Conservation (phyloP, 2,888 invertebrate genomes). For the Arge pagana region DNA sequence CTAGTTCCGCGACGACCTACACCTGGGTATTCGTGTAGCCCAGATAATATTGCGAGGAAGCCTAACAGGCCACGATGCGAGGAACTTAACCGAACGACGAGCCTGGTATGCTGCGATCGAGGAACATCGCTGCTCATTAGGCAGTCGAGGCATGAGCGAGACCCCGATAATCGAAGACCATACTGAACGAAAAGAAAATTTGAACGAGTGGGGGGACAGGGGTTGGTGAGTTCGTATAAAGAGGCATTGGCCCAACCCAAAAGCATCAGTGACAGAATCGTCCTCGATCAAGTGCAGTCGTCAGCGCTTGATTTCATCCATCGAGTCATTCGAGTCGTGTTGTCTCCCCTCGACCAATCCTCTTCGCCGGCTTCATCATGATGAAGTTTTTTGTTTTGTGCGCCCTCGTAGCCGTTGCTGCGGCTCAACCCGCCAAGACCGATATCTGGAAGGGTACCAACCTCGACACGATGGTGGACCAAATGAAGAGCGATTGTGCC, state of each 20-base stretch:
- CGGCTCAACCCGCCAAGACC: constrained; percentile 67
- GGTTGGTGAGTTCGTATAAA: constrained; percentile 50
- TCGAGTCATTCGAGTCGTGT: constrained; percentile 29
- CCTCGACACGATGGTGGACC: constrained; percentile 75
- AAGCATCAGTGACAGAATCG: constrained; percentile 52
- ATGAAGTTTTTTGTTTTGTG: constrained; percentile 46
- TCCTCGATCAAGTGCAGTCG: constrained; percentile 32
- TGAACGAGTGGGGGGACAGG: constrained; percentile 32
- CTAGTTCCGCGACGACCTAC: no score
- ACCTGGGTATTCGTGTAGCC: neutral
- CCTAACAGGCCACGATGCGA: no score
- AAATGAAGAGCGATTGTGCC: constrained; percentile 75
- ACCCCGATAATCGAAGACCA: constrained; percentile 58
- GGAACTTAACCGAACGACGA: constrained; percentile 3
- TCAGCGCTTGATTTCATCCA: constrained; percentile 24
- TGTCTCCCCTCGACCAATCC: neutral
- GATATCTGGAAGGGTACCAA: constrained; percentile 74
- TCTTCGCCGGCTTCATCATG: constrained; percentile 33
- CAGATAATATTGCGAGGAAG: constrained; percentile 1
- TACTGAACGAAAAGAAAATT: constrained; percentile 59
- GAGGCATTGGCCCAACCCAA: constrained; percentile 48
- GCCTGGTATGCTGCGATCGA: constrained; percentile 4
- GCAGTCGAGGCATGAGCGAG: constrained; percentile 49
- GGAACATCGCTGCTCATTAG: constrained; percentile 31
- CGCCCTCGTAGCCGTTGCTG: constrained; percentile 64